Evolutionary conservation across 2,888 invertebrate species (phyloP).

Genomic region (Heterodera filipjevi): DNA sequence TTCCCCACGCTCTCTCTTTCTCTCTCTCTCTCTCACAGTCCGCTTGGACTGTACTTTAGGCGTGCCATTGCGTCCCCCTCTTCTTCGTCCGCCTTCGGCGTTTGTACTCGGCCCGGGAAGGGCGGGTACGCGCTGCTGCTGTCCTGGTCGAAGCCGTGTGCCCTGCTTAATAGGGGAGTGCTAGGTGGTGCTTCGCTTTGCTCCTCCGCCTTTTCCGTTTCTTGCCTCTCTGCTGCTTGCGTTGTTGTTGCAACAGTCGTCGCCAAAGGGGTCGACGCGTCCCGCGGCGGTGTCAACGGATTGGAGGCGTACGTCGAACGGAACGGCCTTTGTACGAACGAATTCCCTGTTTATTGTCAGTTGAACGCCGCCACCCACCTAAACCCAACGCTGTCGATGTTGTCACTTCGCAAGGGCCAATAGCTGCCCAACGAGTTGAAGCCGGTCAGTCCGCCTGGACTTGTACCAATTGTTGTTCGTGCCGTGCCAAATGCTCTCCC

Average conservation of each 20-base stretch:
- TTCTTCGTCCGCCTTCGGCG: background rate
- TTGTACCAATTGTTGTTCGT: slow-evolving; percentile 35
- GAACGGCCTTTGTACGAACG: slow-evolving; percentile 30
- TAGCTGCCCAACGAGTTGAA: slow-evolving; percentile 48
- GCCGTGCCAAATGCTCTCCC: slow-evolving; percentile 45
- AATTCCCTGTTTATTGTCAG: background rate
- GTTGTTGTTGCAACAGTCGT: slow-evolving; percentile 25
- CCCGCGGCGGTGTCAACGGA: slow-evolving; percentile 64
- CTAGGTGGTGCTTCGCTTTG: background rate
- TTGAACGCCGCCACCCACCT: slow-evolving; percentile 28
- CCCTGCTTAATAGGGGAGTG: slow-evolving; percentile 31
- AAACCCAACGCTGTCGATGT: slow-evolving; percentile 48
- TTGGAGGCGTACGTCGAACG: slow-evolving; percentile 62
- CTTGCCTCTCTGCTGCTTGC: slow-evolving; percentile 23
- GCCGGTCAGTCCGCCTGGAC: slow-evolving; percentile 34
- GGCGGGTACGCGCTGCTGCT: slow-evolving; percentile 24
- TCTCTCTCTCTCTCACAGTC: background rate
- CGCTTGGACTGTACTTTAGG: slow-evolving; percentile 22
- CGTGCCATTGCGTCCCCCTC: background rate
- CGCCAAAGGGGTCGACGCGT: slow-evolving; percentile 59
- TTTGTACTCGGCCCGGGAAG: slow-evolving; percentile 19
- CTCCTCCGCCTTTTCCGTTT: slow-evolving; percentile 7
- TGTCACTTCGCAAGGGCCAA: slow-evolving; percentile 48
- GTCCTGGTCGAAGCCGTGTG: slow-evolving; percentile 45
- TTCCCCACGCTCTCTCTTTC: background rate